These are phyloP conservation scores for Stylophora pistillata DNA, from an alignment of 64 coral and sea anemone genomes.

Conservation along the genomic window DNA sequence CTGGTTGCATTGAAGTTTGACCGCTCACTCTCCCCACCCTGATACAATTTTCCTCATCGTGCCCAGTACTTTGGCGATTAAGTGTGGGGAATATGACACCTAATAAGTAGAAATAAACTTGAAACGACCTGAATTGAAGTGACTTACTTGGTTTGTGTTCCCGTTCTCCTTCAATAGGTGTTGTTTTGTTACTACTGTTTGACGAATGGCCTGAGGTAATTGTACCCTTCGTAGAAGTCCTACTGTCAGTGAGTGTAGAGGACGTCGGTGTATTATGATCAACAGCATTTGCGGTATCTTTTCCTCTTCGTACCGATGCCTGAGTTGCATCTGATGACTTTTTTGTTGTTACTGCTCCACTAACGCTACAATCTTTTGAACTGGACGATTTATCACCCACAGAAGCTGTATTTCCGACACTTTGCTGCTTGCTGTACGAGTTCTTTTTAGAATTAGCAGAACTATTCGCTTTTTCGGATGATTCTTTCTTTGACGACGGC, in stretches of 20 bases:
- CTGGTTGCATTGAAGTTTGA: too few species aligned
- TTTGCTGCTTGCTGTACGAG: constrained; percentile 33
- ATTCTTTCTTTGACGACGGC: neutral
- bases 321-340: neutral
- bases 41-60: neutral
- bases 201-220: neutral
- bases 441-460: constrained; percentile 48
- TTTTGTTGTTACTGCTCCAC: neutral
- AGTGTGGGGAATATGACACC: neutral
- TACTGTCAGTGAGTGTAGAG: constrained; percentile 11
- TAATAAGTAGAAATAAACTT: neutral
- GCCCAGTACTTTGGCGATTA: neutral
- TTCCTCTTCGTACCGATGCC: neutral
- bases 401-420: neutral
- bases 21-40: too few species aligned
- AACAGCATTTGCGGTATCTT: neutral
- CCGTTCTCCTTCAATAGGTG: constrained; percentile 47
- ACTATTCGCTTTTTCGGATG: neutral
- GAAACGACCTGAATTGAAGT: neutral
- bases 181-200: constrained; percentile 9
- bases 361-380: neutral
- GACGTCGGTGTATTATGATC: neutral
- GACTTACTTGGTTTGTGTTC: constrained; percentile 72
- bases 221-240: constrained; percentile 17
- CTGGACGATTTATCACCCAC: constrained; percentile 1